phyloP scores from a whole-genome alignment of 2,888 invertebrate genomes.

The Marronus borbonicus region DNA sequence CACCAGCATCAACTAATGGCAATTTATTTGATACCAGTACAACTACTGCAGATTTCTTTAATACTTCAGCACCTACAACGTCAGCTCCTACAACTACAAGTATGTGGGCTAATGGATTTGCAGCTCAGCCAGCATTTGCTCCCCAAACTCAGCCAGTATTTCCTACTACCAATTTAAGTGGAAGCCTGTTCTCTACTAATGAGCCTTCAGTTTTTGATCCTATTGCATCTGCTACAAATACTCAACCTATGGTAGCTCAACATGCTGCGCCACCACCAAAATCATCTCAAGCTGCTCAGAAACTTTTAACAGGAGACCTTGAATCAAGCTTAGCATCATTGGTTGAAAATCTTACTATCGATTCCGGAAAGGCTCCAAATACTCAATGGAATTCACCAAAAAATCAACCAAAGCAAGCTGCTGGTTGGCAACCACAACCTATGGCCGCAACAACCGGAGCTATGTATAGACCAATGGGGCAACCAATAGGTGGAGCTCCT shows the following conservation, averaged over 20 bases:
- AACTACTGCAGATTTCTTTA: conserved; percentile 54
- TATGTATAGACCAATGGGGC: conserved; percentile 86
- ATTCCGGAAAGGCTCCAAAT: conserved; percentile 72
- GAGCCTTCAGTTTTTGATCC: conserved; percentile 74
- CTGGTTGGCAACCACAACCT: conserved; percentile 89
- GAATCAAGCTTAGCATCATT: conserved; percentile 94
- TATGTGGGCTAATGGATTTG: conserved; percentile 67
- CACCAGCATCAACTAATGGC: conserved; percentile 59
- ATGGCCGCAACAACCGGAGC: conserved; percentile 90
- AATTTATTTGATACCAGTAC: conserved; percentile 60
- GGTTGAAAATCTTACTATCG: conserved; percentile 93
- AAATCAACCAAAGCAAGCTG: conserved; percentile 82
- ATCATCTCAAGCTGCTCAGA: conserved; percentile 65
- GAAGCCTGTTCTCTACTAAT: conserved; percentile 71
- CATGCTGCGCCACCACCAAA: conserved; percentile 64
- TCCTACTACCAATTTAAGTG: conserved; percentile 68
- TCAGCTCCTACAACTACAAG: conserved; percentile 62
- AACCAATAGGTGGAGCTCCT: conserved; percentile 60
- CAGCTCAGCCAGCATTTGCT: conserved; percentile 55
- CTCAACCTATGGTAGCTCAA: conserved; percentile 71
- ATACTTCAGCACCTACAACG: conserved; percentile 46
- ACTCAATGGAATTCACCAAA: conserved; percentile 89
- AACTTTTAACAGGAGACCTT: conserved; percentile 91
- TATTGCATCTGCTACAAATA: conserved; percentile 75
- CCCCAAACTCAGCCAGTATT: conserved; percentile 49